Conservation (phyloP, 2,888 invertebrate species). For the Geotrupes spiniger region DNA sequence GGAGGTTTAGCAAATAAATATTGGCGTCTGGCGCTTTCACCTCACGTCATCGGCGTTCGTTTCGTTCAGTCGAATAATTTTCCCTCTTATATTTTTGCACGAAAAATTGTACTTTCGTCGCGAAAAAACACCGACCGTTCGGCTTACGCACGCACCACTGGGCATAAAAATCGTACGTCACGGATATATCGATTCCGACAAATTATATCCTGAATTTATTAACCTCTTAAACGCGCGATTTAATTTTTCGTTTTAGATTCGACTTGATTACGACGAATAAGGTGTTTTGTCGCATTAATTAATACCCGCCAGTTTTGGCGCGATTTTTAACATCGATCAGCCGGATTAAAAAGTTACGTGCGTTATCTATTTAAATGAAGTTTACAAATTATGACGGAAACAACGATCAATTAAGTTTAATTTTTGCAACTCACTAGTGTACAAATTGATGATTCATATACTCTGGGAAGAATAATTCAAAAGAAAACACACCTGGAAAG, state of each 20-base stretch:
- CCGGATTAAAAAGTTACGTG: too few species aligned
- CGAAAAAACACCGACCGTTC: conserved; percentile 18
- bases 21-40: not conserved
- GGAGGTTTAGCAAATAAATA: not conserved
- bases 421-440: conserved; percentile 1
- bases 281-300: conserved; percentile 4
- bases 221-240: conserved; percentile 9
- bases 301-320: conserved; percentile 12
- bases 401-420: not conserved
- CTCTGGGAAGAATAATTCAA: too few species aligned
- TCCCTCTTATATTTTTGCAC: conserved; percentile 10
- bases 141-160: conserved; percentile 24
- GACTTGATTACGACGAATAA: not conserved
- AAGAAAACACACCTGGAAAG: too few species aligned
- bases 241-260: conserved; percentile 1
- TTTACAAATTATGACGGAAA: conserved; percentile 2
- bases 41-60: not conserved
- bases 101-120: conserved; percentile 10
- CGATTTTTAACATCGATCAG: conserved; percentile 18
- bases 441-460: not conserved
- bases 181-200: conserved; percentile 33
- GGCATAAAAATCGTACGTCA: conserved; percentile 36
- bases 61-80: conserved; percentile 6
- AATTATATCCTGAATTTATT: conserved; percentile 11
- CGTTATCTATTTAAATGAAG: too few species aligned